Conservation (phyloP, 2,888 invertebrate species). For the Spodoptera exigua region DNA sequence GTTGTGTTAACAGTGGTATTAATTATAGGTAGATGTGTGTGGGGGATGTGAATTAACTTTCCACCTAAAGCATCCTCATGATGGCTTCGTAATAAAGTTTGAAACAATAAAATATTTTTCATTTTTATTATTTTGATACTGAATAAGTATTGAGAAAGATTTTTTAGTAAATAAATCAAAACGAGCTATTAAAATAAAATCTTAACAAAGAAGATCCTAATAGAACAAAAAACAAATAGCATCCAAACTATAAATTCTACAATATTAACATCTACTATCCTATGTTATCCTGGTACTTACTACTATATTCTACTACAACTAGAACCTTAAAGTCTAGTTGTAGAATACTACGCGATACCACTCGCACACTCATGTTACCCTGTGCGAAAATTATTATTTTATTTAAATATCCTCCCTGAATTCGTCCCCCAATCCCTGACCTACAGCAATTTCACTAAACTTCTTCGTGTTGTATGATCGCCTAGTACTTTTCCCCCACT, state of each 20-base stretch:
- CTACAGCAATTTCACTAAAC: constrained; percentile 43
- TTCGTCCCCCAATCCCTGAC: constrained; percentile 56
- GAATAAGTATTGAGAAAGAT: too few relatives aligned
- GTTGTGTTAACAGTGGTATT: not conserved
- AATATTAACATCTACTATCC: constrained; percentile 35
- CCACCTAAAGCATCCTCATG: too few relatives aligned
- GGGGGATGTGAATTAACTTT: too few relatives aligned
- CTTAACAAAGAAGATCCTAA: not conserved
- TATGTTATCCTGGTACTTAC: constrained; percentile 66
- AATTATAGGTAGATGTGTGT: not conserved
- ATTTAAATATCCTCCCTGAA: constrained; percentile 67
- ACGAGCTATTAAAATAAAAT: too few relatives aligned
- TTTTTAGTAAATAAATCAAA: too few relatives aligned
- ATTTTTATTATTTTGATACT: too few relatives aligned
- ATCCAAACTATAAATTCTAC: constrained; percentile 25
- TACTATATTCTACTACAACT: constrained; percentile 75
- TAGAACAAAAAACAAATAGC: not conserved
- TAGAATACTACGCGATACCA: constrained; percentile 60
- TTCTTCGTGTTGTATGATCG: constrained; percentile 57
- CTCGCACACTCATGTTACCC: constrained; percentile 66
- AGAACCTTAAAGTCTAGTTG: constrained; percentile 64
- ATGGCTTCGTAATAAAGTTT: too few relatives aligned
- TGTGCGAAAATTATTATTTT: constrained; percentile 78
- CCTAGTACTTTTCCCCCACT: constrained; percentile 83
- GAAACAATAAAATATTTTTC: too few relatives aligned